Conservation (phyloP, 2,797 vertebrate species). For the Pantherophis vulpinus region DNA sequence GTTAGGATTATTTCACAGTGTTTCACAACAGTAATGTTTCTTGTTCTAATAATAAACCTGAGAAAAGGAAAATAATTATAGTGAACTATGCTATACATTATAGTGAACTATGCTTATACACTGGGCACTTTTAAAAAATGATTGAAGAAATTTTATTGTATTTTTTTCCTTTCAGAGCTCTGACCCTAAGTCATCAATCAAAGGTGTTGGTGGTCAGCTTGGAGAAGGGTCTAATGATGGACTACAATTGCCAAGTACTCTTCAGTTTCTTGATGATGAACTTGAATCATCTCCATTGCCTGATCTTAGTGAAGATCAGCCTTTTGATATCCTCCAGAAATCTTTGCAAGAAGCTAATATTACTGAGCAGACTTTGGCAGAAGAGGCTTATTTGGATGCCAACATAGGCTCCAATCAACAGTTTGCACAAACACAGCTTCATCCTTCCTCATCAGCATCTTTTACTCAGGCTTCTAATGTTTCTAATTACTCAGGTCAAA, state of each 20-base stretch:
- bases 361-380: slow-evolving; percentile 96
- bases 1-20: neutral
- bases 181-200: slow-evolving; percentile 84
- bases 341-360: slow-evolving; percentile 98
- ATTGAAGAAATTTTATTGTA: neutral
- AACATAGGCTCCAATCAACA: slow-evolving; percentile 84
- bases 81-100: neutral
- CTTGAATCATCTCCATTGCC: slow-evolving; percentile 86
- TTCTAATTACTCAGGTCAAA: slow-evolving; percentile 83
- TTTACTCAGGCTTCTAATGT: slow-evolving; percentile 87
- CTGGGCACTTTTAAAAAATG: slow-evolving; percentile 19
- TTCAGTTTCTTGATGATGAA: slow-evolving; percentile 96
- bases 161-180: slow-evolving; percentile 73
- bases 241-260: slow-evolving; percentile 91
- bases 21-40: neutral
- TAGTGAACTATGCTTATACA: neutral
- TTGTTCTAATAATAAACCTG: neutral
- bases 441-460: slow-evolving; percentile 92
- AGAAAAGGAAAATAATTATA: neutral
- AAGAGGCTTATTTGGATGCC: slow-evolving; percentile 95
- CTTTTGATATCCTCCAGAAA: slow-evolving; percentile 98
- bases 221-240: slow-evolving; percentile 84
- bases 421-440: slow-evolving; percentile 81
- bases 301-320: slow-evolving; percentile 93
- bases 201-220: slow-evolving; percentile 85